A percentile compares a stretch with the other conserved stretches of the same genome.
These are phyloP conservation scores for Tachyglossus aculeatus DNA, from an alignment of 2,797 vertebrate species.

Conservation along the genomic window DNA sequence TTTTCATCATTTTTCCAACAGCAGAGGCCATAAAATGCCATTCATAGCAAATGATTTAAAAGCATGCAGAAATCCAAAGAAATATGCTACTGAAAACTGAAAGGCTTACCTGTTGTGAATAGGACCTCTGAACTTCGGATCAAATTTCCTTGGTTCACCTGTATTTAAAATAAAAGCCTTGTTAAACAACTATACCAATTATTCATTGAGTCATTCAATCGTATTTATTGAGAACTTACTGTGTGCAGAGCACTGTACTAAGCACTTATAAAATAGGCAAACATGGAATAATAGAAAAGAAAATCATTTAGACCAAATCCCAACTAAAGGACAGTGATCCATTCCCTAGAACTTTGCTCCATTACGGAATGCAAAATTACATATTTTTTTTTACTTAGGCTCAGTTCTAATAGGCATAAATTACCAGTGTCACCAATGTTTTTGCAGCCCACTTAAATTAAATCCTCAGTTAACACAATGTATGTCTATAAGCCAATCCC, in stretches of 20 bases:
- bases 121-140: slow-evolving; percentile 92
- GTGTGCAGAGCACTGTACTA: too few species aligned
- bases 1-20: slow-evolving; percentile 3
- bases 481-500: too few species aligned
- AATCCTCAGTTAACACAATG: too few species aligned
- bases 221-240: too few species aligned
- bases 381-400: too few species aligned
- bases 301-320: background rate
- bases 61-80: too few species aligned
- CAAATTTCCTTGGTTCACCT: slow-evolving; percentile 91
- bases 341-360: too few species aligned
- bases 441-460: too few species aligned
- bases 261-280: slow-evolving; percentile 10
- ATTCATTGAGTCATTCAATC: too few species aligned
- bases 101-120: slow-evolving; percentile 86
- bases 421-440: too few species aligned
- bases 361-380: too few species aligned
- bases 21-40: background rate
- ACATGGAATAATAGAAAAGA: background rate
- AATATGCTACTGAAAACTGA: slow-evolving; percentile 23
- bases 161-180: slow-evolving; percentile 73
- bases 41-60: slow-evolving; percentile 12
- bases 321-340: background rate
- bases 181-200: slow-evolving; percentile 30
- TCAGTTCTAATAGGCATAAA: too few species aligned